Evolutionary conservation across 2,797 vertebrate species (phyloP).

Genomic region (Scarus forsteni): DNA sequence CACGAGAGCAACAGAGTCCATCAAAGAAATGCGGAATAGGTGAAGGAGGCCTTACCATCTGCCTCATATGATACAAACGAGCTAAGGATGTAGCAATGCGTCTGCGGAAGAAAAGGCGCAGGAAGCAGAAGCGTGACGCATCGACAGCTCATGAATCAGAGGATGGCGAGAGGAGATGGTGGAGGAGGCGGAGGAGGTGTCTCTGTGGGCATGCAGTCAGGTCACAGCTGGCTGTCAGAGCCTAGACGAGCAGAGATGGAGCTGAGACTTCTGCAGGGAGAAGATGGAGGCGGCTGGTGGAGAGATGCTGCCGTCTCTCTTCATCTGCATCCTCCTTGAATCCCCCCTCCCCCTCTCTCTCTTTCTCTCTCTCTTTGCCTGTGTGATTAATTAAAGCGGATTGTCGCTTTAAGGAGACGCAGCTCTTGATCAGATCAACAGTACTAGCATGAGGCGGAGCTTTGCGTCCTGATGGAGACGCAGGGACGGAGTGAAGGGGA

Average conservation of each 20-base stretch:
- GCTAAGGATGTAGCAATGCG: conserved; percentile 5
- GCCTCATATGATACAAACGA: neutral
- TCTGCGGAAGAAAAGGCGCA: conserved; percentile 32
- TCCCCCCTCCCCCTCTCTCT: conserved; percentile 6
- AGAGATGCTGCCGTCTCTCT: conserved; percentile 19
- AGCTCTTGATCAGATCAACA: conserved; percentile 60
- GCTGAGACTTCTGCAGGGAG: conserved; percentile 12
- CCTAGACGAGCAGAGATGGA: conserved; percentile 14
- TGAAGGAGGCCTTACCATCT: neutral
- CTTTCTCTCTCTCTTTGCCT: conserved; percentile 16
- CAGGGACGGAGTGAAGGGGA: conserved; percentile 3
- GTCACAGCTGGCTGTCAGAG: conserved; percentile 31
- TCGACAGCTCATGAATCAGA: conserved; percentile 19
- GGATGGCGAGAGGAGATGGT: conserved; percentile 11
- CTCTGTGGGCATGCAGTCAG: conserved; percentile 26
- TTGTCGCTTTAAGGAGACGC: conserved; percentile 77
- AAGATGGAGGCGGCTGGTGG: conserved; percentile 19
- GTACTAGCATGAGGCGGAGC: conserved; percentile 66
- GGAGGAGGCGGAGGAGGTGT: conserved; percentile 5
- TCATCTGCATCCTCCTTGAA: conserved; percentile 37
- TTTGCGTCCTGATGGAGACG: conserved; percentile 32
- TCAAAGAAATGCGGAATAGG: neutral
- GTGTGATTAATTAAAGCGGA: conserved; percentile 76
- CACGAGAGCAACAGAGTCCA: neutral
- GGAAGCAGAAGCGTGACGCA: conserved; percentile 46